Evolutionary conservation across 2,888 invertebrate species (phyloP), one percentile per base, ranked within the genome.

Genomic region (Chymomyza amoena): DNA sequence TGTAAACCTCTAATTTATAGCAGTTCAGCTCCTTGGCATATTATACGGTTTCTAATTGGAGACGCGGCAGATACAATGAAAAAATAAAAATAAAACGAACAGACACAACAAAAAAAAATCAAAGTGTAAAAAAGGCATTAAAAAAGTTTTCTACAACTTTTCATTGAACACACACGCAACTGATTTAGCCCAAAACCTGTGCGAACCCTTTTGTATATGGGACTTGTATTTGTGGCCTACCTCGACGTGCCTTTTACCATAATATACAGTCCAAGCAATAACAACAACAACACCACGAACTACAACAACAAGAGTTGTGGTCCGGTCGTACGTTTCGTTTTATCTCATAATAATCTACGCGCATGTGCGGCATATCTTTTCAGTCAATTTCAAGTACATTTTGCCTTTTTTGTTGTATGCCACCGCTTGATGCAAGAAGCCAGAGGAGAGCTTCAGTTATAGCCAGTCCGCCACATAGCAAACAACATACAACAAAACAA

Each of bases 321-420:
- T 64, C 64, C 64, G 68, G 63, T 72, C 59, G 70, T 65, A 67
- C 75, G 63, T 54, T 68, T 69, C 70, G 79, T 81, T 57, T 87
- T 82, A 82, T 82, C 81, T 87, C 72, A 81, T 76, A 84, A 79
- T 81, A 87, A 82, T 82, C 81, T 87, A 84, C 87, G 87, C 87
- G 79, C 84, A 84, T 87, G 87, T 84, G 81, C 87, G 81, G 81
- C 81, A 84, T 81, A 87, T 82, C 81, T 87, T 79, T 86, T 84
- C 78, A 87, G 84, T 82, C 81, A 87, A 77, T 82, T 82, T 82
- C 87, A 81, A 82, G 81, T 82, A 87, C 87, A 79, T 84, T 86
- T 81, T 84, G 77, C 79, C 73, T 81, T 71, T 75, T 78, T 69
- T 67, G 76, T 77, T 77, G 72, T 57, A 66, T 72, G 79, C 77